phyloP scores from a whole-genome alignment of 2,797 vertebrate genomes.

The Catamblyrhynchus diadema region DNA sequence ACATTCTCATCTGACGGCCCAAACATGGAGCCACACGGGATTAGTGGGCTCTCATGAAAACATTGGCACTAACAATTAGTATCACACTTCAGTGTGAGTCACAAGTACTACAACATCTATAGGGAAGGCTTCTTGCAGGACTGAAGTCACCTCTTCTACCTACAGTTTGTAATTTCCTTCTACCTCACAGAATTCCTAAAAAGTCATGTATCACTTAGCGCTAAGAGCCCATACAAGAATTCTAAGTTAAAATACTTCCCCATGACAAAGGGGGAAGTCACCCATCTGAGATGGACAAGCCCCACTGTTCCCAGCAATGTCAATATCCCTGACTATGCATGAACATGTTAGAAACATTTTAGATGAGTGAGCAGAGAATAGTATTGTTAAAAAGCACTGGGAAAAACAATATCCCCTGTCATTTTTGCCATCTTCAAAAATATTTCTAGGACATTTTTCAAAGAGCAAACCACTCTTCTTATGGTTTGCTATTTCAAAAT shows the following conservation, averaged over 20 bases:
- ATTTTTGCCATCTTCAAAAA: background rate
- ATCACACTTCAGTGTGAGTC: background rate
- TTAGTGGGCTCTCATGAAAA: background rate
- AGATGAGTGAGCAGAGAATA: background rate
- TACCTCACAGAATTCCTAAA: background rate
- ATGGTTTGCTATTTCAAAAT: background rate
- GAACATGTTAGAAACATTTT: background rate
- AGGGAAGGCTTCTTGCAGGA: background rate
- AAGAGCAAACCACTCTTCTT: background rate
- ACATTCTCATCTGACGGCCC: background rate
- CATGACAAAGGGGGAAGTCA: background rate
- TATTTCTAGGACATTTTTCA: background rate
- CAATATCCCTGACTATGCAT: background rate
- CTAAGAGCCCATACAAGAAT: background rate
- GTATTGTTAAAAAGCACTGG: background rate
- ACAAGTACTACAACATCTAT: background rate
- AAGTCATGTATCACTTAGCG: rapidly evolving
- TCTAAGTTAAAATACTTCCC: background rate
- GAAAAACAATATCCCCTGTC: background rate
- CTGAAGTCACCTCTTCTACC: background rate
- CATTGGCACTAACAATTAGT: background rate
- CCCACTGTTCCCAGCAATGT: background rate
- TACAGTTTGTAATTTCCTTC: background rate
- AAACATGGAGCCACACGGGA: background rate
- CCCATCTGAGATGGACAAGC: background rate